phyloP scores from a whole-genome alignment of 2,797 vertebrate genomes.

The Oreonectes daqikongensis region DNA sequence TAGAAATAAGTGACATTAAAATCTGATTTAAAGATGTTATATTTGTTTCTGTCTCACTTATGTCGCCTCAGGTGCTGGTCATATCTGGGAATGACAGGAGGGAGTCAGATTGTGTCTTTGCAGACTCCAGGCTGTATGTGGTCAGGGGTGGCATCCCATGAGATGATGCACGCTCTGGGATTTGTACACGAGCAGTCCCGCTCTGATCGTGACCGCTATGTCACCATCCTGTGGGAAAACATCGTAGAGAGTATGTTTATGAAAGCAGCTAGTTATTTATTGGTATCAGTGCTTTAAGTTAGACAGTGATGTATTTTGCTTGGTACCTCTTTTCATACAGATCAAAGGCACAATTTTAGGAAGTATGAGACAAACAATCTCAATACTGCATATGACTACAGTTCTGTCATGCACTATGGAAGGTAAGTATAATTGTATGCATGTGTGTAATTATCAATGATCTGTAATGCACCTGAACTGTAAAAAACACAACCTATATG shows the following conservation, averaged over 20 bases:
- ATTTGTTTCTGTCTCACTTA: background rate
- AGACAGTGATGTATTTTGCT: background rate
- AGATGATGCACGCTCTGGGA: conserved; percentile 86
- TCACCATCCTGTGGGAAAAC: conserved; percentile 85
- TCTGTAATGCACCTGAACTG: too few relatives aligned
- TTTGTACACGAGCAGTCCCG: conserved; percentile 87
- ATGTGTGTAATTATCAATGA: background rate
- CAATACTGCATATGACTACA: conserved; percentile 84
- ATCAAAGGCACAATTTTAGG: conserved; percentile 79
- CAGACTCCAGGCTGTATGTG: conserved; percentile 83
- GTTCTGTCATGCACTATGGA: conserved; percentile 89
- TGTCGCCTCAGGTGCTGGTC: conserved; percentile 83
- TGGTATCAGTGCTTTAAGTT: background rate
- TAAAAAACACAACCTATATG: too few relatives aligned
- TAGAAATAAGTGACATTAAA: background rate
- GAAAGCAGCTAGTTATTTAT: background rate
- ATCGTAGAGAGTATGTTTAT: conserved; percentile 73
- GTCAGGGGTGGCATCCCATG: conserved; percentile 84
- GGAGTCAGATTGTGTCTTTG: conserved; percentile 82
- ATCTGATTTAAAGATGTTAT: background rate
- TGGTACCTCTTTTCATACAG: conserved; percentile 55
- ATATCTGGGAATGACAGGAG: conserved; percentile 81
- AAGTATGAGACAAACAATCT: conserved; percentile 85
- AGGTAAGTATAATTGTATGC: conserved; percentile 68
- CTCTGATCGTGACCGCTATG: conserved; percentile 83